These are phyloP conservation scores for Syngnathus scovelli DNA, from an alignment of 2,113 vertebrate species.

Conservation along the genomic window DNA sequence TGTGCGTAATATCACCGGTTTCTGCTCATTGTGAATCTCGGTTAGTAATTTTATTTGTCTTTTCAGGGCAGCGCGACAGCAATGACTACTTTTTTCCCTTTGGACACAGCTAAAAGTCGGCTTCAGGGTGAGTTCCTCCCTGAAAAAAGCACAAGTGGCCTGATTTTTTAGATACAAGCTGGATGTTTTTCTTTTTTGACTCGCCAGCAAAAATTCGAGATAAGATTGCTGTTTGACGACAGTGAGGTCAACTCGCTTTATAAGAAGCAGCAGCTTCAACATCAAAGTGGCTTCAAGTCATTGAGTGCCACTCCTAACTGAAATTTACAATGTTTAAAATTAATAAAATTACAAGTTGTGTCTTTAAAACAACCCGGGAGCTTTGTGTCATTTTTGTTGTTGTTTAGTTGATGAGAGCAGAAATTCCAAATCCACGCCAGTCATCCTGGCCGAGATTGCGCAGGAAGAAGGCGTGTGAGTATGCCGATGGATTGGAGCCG, in stretches of 20 bases:
- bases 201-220: too few species aligned
- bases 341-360: not conserved
- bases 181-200: too few species aligned
- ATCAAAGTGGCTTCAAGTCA: too few species aligned
- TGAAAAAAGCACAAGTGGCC: not conserved
- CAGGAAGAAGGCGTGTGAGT: slow-evolving; percentile 77
- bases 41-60: slow-evolving; percentile 3
- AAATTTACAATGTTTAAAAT: too few species aligned
- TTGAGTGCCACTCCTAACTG: too few species aligned
- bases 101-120: slow-evolving; percentile 78
- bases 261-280: too few species aligned
- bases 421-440: slow-evolving; percentile 66
- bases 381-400: not conserved
- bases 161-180: too few species aligned
- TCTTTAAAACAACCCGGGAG: too few species aligned
- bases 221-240: too few species aligned
- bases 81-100: slow-evolving; percentile 74
- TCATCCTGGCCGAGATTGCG: slow-evolving; percentile 73
- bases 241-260: too few species aligned
- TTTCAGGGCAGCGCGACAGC: slow-evolving; percentile 73
- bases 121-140: slow-evolving; percentile 69
- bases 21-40: not conserved
- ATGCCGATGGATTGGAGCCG: not conserved
- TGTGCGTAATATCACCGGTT: too few species aligned
- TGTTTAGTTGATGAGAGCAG: slow-evolving; percentile 73